Evolutionary conservation across 2,113 vertebrate genomes (phyloP).

Genomic region (Elachura formosa): DNA sequence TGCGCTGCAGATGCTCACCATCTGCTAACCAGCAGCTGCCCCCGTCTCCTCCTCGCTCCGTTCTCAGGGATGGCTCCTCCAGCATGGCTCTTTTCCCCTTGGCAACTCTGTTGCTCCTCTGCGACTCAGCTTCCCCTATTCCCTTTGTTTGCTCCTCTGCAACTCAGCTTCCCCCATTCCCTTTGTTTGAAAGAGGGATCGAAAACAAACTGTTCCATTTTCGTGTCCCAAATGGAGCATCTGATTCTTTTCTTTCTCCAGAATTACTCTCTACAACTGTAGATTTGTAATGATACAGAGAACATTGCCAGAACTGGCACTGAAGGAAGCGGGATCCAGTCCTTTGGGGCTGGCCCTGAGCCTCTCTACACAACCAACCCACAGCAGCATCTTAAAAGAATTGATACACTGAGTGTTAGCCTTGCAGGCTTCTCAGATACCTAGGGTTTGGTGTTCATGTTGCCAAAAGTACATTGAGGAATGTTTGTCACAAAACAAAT

Average conservation of each 20-base stretch:
- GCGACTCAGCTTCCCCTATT: background rate
- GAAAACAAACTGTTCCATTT: background rate
- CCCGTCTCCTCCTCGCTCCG: background rate
- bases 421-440: background rate
- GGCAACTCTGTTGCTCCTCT: background rate
- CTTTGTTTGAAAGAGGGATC: background rate
- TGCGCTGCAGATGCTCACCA: constrained; percentile 11
- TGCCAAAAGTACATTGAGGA: background rate
- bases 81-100: background rate
- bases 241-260: background rate
- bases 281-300: background rate
- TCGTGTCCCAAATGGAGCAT: background rate
- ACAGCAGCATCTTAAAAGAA: background rate
- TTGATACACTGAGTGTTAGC: background rate
- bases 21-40: constrained; percentile 43
- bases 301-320: background rate
- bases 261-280: background rate
- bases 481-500: background rate
- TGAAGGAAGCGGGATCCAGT: background rate
- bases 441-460: background rate
- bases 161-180: background rate
- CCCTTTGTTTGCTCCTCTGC: background rate
- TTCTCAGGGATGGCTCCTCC: background rate
- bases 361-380: background rate
- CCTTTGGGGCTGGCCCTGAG: background rate